phyloP scores from a whole-genome alignment of 2,888 invertebrate genomes.

The Mythimna loreyi region DNA sequence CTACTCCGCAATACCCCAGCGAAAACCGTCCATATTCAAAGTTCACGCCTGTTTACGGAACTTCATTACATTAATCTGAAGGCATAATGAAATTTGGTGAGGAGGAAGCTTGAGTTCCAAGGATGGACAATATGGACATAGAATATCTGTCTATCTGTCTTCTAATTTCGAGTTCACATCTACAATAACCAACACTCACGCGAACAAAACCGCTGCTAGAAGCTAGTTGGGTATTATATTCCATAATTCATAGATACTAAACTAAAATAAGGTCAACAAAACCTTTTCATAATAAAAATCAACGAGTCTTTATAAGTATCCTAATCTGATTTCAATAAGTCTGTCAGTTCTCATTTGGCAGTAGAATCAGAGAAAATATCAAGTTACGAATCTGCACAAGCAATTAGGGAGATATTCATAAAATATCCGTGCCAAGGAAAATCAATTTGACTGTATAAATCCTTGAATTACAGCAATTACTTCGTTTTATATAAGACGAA shows the following conservation, averaged over 20 bases:
- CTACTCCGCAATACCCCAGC: too few species aligned
- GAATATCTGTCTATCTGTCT: too few species aligned
- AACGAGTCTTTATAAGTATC: constrained; percentile 9
- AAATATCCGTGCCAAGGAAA: constrained; percentile 46
- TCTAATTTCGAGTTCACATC: too few species aligned
- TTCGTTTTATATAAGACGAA: constrained; percentile 39
- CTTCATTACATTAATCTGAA: too few species aligned
- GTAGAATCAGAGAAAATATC: constrained; percentile 47
- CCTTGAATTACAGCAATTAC: constrained; percentile 55
- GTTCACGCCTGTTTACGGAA: too few species aligned
- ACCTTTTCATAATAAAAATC: background rate
- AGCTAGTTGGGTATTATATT: background rate
- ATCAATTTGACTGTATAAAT: constrained; percentile 52
- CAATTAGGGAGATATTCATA: constrained; percentile 60
- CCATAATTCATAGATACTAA: background rate
- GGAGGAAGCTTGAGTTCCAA: too few species aligned
- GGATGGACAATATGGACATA: too few species aligned
- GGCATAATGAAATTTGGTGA: too few species aligned
- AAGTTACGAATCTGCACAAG: constrained; percentile 31
- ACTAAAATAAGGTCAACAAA: constrained; percentile 3
- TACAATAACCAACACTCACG: too few species aligned
- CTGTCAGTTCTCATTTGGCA: constrained; percentile 25
- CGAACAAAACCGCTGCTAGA: too few species aligned
- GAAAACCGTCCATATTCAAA: too few species aligned
- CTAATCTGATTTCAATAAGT: constrained; percentile 40